Conservation (phyloP, 2,888 invertebrate genomes). For the Nesidiocoris tenuis region DNA sequence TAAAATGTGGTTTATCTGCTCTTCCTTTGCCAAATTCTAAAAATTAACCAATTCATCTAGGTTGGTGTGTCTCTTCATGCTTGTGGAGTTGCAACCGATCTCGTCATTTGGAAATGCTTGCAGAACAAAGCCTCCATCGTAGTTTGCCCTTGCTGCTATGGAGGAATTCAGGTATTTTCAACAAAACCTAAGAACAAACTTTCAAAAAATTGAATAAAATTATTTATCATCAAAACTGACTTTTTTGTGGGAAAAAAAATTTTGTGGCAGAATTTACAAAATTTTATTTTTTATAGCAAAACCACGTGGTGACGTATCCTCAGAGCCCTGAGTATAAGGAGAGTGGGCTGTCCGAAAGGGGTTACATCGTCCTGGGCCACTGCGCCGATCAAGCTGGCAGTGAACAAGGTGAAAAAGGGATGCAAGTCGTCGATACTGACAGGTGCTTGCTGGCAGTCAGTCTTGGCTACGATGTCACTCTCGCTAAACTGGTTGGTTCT, state of each 20-base stretch:
- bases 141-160: constrained; percentile 93
- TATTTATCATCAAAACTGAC: background rate
- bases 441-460: constrained; percentile 61
- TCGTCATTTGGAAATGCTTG: constrained; percentile 83
- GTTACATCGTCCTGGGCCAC: constrained; percentile 81
- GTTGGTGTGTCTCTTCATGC: constrained; percentile 89
- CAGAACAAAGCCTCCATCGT: constrained; percentile 76
- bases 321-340: constrained; percentile 62
- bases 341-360: constrained; percentile 55
- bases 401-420: constrained; percentile 76
- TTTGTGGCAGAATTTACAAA: too few relatives aligned
- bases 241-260: too few relatives aligned
- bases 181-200: background rate
- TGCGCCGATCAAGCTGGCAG: constrained; percentile 88
- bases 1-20: too few relatives aligned
- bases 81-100: constrained; percentile 91
- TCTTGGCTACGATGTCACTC: constrained; percentile 69
- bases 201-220: background rate
- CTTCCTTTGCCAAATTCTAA: too few relatives aligned
- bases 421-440: constrained; percentile 87
- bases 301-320: constrained; percentile 79
- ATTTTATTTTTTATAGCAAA: constrained; percentile 62
- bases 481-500: constrained; percentile 64
- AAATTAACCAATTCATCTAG: too few relatives aligned
- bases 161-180: constrained; percentile 72